Percentiles rank a stretch among this genome's conserved stretches.
These are phyloP conservation scores for Syngnathoides biaculeatus DNA, from an alignment of 2,113 vertebrate genomes.

Conservation along the genomic window DNA sequence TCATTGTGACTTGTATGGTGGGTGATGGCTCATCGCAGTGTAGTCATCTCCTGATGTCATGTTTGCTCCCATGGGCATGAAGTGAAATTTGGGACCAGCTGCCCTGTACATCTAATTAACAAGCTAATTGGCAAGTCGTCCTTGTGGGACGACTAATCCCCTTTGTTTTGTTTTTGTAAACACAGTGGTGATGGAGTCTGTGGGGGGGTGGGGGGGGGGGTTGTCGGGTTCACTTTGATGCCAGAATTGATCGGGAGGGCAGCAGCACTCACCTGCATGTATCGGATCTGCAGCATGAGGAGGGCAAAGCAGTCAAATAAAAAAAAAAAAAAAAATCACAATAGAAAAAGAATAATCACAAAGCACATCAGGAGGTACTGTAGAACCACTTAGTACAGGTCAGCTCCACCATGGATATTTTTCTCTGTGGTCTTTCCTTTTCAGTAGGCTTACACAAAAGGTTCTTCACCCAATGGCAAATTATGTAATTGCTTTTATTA, in stretches of 20 bases:
- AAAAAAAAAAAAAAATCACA: too few relatives aligned
- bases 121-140: slow-evolving; percentile 24
- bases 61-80: slow-evolving; percentile 11
- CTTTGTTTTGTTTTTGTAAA: slow-evolving; percentile 18
- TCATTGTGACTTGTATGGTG: slow-evolving; percentile 18
- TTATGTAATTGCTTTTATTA: not conserved
- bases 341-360: not conserved
- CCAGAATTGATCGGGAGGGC: slow-evolving; percentile 38
- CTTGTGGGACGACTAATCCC: slow-evolving; percentile 23
- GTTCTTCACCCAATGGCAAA: not conserved
- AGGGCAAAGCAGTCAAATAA: slow-evolving; percentile 73
- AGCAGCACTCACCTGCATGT: slow-evolving; percentile 88
- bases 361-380: not conserved
- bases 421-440: not conserved
- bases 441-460: not conserved
- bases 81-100: slow-evolving; percentile 46
- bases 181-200: slow-evolving; percentile 15
- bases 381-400: not conserved
- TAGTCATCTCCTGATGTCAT: slow-evolving; percentile 41
- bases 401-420: not conserved
- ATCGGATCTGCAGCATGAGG: slow-evolving; percentile 90
- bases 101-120: slow-evolving; percentile 22
- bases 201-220: not conserved
- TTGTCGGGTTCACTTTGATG: slow-evolving; percentile 7
- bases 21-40: slow-evolving; percentile 24